phyloP scores from a whole-genome alignment of 2,113 vertebrate genomes.

The Grallaria varia region DNA sequence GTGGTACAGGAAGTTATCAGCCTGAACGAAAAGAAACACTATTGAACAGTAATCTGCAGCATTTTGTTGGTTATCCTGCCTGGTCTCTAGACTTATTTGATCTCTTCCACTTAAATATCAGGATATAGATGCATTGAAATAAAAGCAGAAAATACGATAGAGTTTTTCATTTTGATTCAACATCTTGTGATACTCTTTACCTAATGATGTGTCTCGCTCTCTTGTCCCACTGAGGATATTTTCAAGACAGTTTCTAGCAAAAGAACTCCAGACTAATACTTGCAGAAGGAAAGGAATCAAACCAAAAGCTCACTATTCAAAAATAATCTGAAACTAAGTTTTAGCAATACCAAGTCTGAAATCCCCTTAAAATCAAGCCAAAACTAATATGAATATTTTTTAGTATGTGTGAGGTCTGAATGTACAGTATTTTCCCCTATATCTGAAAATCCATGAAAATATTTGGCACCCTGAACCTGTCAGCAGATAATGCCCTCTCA shows the following conservation, averaged over 20 bases:
- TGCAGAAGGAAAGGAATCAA: not conserved
- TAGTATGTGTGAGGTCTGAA: not conserved
- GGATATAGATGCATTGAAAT: not conserved
- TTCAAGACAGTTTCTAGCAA: not conserved
- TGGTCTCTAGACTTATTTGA: not conserved
- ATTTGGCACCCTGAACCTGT: not conserved
- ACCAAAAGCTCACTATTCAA: not conserved
- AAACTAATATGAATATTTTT: not conserved
- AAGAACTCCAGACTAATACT: not conserved
- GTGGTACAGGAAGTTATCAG: not conserved
- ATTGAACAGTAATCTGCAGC: not conserved
- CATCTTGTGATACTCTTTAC: not conserved
- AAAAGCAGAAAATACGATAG: not conserved
- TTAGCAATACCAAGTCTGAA: not conserved
- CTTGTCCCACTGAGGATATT: not conserved
- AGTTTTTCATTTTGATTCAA: not conserved
- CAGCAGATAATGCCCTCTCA: slow-evolving; percentile 20
- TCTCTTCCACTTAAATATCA: not conserved
- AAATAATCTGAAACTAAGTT: not conserved
- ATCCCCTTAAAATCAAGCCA: not conserved
- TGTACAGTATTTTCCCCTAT: not conserved
- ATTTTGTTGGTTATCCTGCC: not conserved
- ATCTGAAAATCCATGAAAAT: not conserved
- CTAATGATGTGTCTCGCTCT: not conserved
- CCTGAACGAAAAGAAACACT: not conserved